Base-by-base conservation (phyloP, 2,888 invertebrate species). In the Microchrysa polita region DNA sequence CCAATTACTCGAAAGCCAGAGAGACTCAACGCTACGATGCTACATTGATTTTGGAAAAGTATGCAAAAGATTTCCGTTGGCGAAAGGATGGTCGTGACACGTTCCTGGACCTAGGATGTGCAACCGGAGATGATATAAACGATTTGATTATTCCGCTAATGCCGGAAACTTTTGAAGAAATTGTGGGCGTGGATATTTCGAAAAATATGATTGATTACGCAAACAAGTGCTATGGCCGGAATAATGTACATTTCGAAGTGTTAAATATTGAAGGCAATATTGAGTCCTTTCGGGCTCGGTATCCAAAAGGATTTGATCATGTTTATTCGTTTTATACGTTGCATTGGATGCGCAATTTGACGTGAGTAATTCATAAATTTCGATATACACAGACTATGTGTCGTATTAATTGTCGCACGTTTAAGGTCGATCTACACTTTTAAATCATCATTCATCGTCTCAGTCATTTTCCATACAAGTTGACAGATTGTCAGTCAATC, bases 251-350 rank as follows among this genome's bases (percentile, higher is more conserved):
- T 42, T 89, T 90, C 77, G 83, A 86, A 44, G 78, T 80, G 2
- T 75, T 83, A 73, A 90, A 93, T 79, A 90, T 93, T 61, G 48
- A 48, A n/a, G 82, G 85, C 0, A 81, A 85, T 23, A 76, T 90
- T 63, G 88, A 88, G 0, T 80, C 82, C 0, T 22, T 53, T n/a
- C n/a, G n/a, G 16, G 1, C 87, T 9, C 83, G 87, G 18, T 79
- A 88, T 60, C 79, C 83, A 16, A 86, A 84, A 71, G 80, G 83
- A 34, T 93, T 91, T 79, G 88, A 91, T 80, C 91, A 93, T 80
- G 87, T 89, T 0, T 89, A 92, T 72, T 93, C 93, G 0, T 93
- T 93, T 81, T 93, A 93, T 81, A 90, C 92, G 75, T 85, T 94
- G 2, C 93, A 94, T 79, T 94, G 94, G 94, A 89, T 93, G 42